These are phyloP conservation scores for Atethmia centrago DNA, from an alignment of 2,888 invertebrate species.

Conservation along the genomic window DNA sequence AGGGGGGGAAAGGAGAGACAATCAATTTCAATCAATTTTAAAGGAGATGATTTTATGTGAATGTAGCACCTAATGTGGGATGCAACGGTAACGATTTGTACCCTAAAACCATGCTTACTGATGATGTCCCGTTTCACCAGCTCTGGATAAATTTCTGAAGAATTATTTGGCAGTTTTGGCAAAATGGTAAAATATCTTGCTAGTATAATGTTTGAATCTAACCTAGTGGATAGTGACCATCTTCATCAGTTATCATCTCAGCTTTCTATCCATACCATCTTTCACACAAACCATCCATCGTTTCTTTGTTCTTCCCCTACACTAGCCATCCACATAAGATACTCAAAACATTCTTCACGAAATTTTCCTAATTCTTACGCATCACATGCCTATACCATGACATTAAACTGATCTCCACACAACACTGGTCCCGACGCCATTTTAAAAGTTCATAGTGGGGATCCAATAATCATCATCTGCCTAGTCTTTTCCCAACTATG, in stretches of 20 bases:
- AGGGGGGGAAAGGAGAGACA: too few relatives aligned
- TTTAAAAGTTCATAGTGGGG: neutral
- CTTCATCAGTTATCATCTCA: neutral
- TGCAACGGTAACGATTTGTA: too few relatives aligned
- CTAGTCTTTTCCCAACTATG: too few relatives aligned
- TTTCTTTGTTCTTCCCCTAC: neutral
- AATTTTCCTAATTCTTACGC: neutral
- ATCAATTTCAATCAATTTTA: too few relatives aligned
- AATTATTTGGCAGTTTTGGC: neutral
- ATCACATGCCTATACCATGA: neutral
- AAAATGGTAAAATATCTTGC: too few relatives aligned
- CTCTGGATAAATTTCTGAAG: neutral
- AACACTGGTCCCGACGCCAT: too few relatives aligned
- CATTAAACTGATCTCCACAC: too few relatives aligned
- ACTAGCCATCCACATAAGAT: neutral
- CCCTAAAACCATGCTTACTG: neutral
- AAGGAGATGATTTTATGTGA: too few relatives aligned
- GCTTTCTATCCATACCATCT: neutral
- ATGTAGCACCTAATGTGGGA: too few relatives aligned
- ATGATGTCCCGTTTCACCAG: neutral
- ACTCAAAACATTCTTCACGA: neutral
- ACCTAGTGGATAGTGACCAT: neutral
- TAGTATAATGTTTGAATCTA: neutral
- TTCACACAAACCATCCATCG: neutral
- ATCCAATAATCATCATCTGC: neutral